Conservation (phyloP, 2,797 vertebrate genomes). For the Paratrypauchen microcephalus region DNA sequence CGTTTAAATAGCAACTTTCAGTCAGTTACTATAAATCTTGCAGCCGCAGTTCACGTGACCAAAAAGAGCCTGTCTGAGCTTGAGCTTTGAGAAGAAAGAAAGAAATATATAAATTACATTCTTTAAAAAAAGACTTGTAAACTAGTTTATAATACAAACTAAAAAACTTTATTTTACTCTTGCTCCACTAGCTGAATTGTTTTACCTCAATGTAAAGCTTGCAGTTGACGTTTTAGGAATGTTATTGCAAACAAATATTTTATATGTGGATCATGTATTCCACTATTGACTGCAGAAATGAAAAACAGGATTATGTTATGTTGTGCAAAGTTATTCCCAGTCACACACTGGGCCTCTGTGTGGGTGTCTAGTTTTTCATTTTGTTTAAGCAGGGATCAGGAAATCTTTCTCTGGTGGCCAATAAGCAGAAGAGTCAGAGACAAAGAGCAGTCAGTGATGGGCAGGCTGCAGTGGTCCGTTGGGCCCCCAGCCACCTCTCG, state of each 20-base stretch:
- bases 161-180: no score
- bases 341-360: conserved; percentile 29
- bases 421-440: conserved; percentile 56
- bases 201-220: background rate
- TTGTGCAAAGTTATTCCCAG: conserved; percentile 9
- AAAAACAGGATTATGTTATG: conserved; percentile 16
- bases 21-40: no score
- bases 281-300: conserved; percentile 3
- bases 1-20: no score
- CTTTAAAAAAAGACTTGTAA: background rate
- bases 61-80: background rate
- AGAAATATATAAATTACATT: background rate
- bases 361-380: conserved; percentile 45
- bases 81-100: background rate
- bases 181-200: background rate
- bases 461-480: conserved; percentile 58
- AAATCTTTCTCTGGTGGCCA: conserved; percentile 52
- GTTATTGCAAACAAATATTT: background rate
- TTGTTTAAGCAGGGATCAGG: conserved; percentile 58
- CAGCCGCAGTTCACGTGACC: no score
- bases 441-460: conserved; percentile 67
- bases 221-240: background rate
- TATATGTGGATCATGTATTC: background rate
- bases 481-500: conserved; percentile 59
- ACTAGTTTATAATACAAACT: no score